phyloP scores from a whole-genome alignment of 2,797 vertebrate genomes.

The Macropodus opercularis region DNA sequence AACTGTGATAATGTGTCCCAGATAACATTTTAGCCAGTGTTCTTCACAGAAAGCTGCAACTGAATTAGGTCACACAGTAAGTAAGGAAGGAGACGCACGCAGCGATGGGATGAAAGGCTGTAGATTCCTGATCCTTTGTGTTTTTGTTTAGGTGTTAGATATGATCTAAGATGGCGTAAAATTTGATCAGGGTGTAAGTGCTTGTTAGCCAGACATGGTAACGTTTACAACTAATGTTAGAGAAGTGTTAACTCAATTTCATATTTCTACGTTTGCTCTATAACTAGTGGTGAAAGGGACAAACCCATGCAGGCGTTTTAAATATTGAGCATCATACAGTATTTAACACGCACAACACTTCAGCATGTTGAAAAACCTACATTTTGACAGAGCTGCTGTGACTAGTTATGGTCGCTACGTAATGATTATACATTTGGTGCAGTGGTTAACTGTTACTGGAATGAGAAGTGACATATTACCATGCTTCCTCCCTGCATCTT shows the following conservation, averaged over 20 bases:
- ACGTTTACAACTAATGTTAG: not conserved
- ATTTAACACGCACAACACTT: not conserved
- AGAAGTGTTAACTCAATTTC: not conserved
- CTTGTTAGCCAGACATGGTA: not conserved
- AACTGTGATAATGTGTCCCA: conserved; percentile 68
- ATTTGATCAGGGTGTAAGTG: not conserved
- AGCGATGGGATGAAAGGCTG: conserved; percentile 6
- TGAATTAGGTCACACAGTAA: conserved; percentile 49
- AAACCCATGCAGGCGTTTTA: not conserved
- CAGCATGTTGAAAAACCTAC: not conserved
- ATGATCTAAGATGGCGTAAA: not conserved
- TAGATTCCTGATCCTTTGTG: conserved; percentile 7
- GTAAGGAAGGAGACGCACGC: conserved; percentile 1
- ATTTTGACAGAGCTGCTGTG: not conserved
- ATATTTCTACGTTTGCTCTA: not conserved
- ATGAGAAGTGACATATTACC: conserved; percentile 8
- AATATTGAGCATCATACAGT: not conserved
- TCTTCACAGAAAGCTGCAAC: conserved; percentile 33
- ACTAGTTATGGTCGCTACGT: not conserved
- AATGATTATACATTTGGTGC: not conserved
- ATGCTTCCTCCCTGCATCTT: conserved; percentile 11
- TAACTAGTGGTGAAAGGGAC: not conserved
- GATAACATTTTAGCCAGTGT: conserved; percentile 42
- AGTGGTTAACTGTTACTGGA: not conserved
- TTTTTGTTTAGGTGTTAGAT: too few relatives aligned